Evolutionary conservation across 2,888 invertebrate species (phyloP).

Genomic region (Diarsia brunnea): DNA sequence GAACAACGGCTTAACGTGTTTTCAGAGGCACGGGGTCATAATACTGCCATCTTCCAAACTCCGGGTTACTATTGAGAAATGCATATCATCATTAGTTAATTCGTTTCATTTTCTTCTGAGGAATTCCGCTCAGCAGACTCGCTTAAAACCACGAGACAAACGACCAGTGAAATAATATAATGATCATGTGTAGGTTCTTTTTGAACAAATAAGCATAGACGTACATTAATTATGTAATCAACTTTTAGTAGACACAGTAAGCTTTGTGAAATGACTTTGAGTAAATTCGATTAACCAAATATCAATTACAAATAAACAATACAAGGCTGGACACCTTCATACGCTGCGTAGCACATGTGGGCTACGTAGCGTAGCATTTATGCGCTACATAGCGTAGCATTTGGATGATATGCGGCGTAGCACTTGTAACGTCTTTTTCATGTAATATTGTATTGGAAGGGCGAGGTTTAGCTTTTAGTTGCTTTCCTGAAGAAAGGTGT

Average conservation of each 20-base stretch:
- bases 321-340: background rate
- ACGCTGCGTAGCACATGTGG: background rate
- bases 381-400: background rate
- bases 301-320: background rate
- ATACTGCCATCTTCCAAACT: too few relatives aligned
- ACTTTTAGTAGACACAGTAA: conserved; percentile 1
- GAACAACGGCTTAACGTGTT: too few relatives aligned
- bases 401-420: background rate
- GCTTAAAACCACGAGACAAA: too few relatives aligned
- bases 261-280: conserved; percentile 5
- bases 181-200: conserved; percentile 1
- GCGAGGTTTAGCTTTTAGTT: too few relatives aligned
- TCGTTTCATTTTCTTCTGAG: too few relatives aligned
- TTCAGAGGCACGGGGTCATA: too few relatives aligned
- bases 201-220: conserved; percentile 14
- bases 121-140: too few relatives aligned
- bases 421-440: background rate
- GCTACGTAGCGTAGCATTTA: background rate
- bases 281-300: conserved; percentile 6
- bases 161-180: too few relatives aligned
- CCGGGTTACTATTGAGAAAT: too few relatives aligned
- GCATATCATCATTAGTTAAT: too few relatives aligned
- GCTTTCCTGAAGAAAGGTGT: background rate
- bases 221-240: conserved; percentile 3
- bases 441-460: background rate